Base-by-base conservation (phyloP, 92 coral and sea anemone species). In the Phenganax marumi region DNA sequence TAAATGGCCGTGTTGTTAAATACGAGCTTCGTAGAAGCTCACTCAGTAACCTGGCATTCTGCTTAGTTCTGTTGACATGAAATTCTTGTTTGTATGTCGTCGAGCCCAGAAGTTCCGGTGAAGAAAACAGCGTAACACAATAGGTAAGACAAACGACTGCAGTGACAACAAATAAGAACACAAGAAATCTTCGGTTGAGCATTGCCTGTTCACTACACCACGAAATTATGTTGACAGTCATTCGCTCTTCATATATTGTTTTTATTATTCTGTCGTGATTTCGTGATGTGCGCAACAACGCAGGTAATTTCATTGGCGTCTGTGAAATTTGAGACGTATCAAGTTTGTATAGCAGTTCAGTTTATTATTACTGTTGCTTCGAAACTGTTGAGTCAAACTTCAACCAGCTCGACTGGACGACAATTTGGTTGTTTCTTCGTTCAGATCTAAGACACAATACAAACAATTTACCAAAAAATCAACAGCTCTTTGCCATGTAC, bases 1-100 rank as follows among this genome's bases (percentile, higher is more conserved):
- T 80, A 79, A 90, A 91, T 13, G 83, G 69, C 18, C 50, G 49
- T 57, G 25, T 50, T 52, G 54, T n/a, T 60, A 76, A 55, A 16
- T 47, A 52, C 10, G 57, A 46, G 49, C 57, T 33, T 72, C 49
- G 77, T 12, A 18, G 77, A 46, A 52, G 80, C n/a, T 58, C 65
- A 7, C 65, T 14, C 65, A 58, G 14, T 18, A 22, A 21, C 0
- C 19, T 10, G 70, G 26, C 43, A 2, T 64, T 64, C 47, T 33
- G 43, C 5, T 33, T 33, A 33, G 43, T 33, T 33, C 43, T 33
- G 2, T 2, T 33, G 43, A 33, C 43, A 33, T 33, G 43, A 33
- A 33, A 33, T 2, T 33, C 43, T 5, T 33, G 43, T 33, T 33
- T 33, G 70, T 64, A 64, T 64, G 70, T 22, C 26, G 47, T 64